Conservation (phyloP, 2,888 invertebrate genomes). For the Pelosia muscerda region DNA sequence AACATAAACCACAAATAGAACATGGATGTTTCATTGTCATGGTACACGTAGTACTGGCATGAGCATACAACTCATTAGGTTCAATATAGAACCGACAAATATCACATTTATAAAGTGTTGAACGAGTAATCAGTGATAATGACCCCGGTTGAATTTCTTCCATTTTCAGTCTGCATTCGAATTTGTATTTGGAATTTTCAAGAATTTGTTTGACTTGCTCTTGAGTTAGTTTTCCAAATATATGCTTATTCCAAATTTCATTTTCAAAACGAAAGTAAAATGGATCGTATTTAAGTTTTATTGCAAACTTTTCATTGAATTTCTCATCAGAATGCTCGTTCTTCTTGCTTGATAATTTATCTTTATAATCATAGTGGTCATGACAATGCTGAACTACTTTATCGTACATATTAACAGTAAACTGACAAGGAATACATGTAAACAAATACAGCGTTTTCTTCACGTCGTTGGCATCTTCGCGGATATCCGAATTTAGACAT, state of each 20-base stretch:
- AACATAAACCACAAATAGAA: conserved; percentile 63
- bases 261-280: conserved; percentile 64
- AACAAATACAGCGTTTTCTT: conserved; percentile 45
- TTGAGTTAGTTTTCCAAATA: conserved; percentile 60
- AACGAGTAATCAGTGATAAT: conserved; percentile 23
- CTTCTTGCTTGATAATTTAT: conserved; percentile 45
- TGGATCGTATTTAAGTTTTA: conserved; percentile 51
- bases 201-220: conserved; percentile 54
- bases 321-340: conserved; percentile 47
- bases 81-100: conserved; percentile 66
- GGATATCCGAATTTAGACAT: not conserved
- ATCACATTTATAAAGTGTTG: conserved; percentile 69
- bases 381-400: conserved; percentile 74
- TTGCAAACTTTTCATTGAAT: conserved; percentile 13
- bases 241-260: conserved; percentile 66
- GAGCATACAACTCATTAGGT: conserved; percentile 56
- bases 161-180: conserved; percentile 71
- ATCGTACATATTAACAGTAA: conserved; percentile 66
- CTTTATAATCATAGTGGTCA: conserved; percentile 57
- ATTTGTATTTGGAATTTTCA: conserved; percentile 66
- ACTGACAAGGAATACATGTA: conserved; percentile 64
- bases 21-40: conserved; percentile 62
- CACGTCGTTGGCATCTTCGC: not conserved
- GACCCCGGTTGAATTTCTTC: conserved; percentile 64
- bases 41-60: conserved; percentile 57